Conservation (phyloP, 2,888 invertebrate genomes). For the Lacanobia wlatinum region DNA sequence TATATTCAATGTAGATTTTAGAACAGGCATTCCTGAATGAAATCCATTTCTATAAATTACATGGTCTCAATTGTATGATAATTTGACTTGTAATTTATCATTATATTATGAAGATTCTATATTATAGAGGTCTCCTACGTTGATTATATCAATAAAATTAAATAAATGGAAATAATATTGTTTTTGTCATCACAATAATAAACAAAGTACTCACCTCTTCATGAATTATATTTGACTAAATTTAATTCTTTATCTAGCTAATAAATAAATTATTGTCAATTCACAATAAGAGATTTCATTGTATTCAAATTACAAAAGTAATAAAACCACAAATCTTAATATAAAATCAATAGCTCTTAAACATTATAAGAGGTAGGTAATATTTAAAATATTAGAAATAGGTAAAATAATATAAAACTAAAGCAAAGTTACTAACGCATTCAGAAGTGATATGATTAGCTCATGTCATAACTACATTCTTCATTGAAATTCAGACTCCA, state of each 20-base stretch:
- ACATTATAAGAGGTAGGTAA: slow-evolving; percentile 56
- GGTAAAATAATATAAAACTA: slow-evolving; percentile 19
- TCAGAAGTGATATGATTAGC: slow-evolving; percentile 17
- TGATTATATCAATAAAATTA: slow-evolving; percentile 87
- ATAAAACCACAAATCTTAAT: slow-evolving; percentile 51
- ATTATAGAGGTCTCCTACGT: slow-evolving; percentile 86
- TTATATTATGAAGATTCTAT: slow-evolving; percentile 86
- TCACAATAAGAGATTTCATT: slow-evolving; percentile 65
- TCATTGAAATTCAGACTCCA: slow-evolving; percentile 18
- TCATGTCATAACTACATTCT: slow-evolving; percentile 8
- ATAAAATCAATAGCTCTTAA: slow-evolving; percentile 40
- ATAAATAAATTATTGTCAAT: slow-evolving; percentile 79
- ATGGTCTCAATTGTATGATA: slow-evolving; percentile 89
- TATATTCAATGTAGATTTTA: slow-evolving; percentile 75
- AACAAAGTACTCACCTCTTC: slow-evolving; percentile 53
- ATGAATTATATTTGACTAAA: slow-evolving; percentile 60
- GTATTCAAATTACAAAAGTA: slow-evolving; percentile 58
- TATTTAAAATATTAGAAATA: slow-evolving; percentile 33
- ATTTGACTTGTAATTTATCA: slow-evolving; percentile 88
- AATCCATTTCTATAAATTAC: slow-evolving; percentile 84
- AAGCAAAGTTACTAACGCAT: slow-evolving; percentile 12
- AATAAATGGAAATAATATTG: slow-evolving; percentile 73
- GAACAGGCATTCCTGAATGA: slow-evolving; percentile 83
- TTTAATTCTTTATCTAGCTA: slow-evolving; percentile 55
- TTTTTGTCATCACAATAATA: slow-evolving; percentile 68